Base-by-base conservation (phyloP, 2,797 vertebrate genomes). In the Salmo trutta region DNA sequence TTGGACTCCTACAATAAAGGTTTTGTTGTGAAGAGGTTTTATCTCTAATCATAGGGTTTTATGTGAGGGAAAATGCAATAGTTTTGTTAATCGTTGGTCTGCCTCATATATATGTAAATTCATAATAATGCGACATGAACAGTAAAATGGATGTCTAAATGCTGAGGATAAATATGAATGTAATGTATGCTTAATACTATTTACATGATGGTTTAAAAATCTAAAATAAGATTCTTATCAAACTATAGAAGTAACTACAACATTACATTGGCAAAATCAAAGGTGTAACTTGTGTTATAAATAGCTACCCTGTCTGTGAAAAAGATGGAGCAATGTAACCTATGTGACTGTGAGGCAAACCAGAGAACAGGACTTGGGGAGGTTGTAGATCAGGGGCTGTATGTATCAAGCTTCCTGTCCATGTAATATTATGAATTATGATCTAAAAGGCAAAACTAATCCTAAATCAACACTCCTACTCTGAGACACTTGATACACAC, bases 341-440 rank as follows among this genome's bases (percentile, higher is more conserved):
- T 83, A 81, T 92, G 88, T 87, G 79, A 84, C 88, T 92, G 85
- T 83, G 88, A 92, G 92, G 90, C 90, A 90, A 91, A 91, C 90
- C 90, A 93, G 92, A 93, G 47, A 93, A 91, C 90, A 94, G 91
- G 92, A 88, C 91, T 68, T 54, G 92, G 86, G 86, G 90, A 93
- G 89, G 92, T 91, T 90, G 90, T 84, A 74, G 67, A 76, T 70
- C 86, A 69, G 47, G 3, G 70, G 24, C 21, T 14, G 4, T 59
- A 12, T 47, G 19, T 59, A n/a, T 59, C 56, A 59, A 59, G 56
- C 19, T 21, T 21, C n/a, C n/a, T 21, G n/a, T 59, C 56, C 19
- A 59, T 59, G 56, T n/a, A 47, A 47, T 47, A 12, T 47, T n/a
- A 59, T n/a, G n/a, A 19, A 56, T 59, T 59, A n/a, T 59, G 19